These are phyloP conservation scores for Lithophane ornitopus DNA, from an alignment of 2,888 invertebrate species.

Conservation along the genomic window DNA sequence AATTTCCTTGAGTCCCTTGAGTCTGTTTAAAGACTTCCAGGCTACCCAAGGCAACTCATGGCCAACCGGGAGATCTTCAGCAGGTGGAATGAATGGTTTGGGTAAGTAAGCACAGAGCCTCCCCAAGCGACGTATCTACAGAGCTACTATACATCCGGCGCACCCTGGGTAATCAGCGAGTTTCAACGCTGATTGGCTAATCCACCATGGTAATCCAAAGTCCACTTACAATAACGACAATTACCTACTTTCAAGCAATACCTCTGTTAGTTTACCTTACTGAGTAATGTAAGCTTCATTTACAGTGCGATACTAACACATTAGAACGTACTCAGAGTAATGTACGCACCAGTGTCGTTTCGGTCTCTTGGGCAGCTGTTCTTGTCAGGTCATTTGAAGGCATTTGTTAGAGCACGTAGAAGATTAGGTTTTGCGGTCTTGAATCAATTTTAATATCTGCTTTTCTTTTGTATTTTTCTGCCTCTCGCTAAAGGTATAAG, in stretches of 20 bases:
- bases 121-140: too few relatives aligned
- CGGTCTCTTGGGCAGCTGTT: background rate
- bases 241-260: slow-evolving; percentile 8
- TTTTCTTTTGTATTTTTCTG: background rate
- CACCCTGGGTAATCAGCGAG: too few relatives aligned
- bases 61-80: too few relatives aligned
- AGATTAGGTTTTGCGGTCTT: background rate
- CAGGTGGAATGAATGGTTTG: too few relatives aligned
- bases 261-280: slow-evolving; percentile 11
- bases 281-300: slow-evolving; percentile 21
- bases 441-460: background rate
- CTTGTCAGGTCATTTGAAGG: background rate
- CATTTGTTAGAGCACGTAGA: background rate
- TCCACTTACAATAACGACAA: background rate
- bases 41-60: too few relatives aligned
- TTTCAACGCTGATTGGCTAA: too few relatives aligned
- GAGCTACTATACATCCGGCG: too few relatives aligned
- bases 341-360: background rate
- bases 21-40: too few relatives aligned
- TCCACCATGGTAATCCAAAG: too few relatives aligned
- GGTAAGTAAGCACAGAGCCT: too few relatives aligned
- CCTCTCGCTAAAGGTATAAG: background rate
- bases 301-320: slow-evolving; percentile 3
- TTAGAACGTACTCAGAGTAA: slow-evolving; percentile 20
- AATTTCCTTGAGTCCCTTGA: too few relatives aligned